Evolutionary conservation across 2,797 vertebrate species (phyloP).

Genomic region (Adelosebastes latens): DNA sequence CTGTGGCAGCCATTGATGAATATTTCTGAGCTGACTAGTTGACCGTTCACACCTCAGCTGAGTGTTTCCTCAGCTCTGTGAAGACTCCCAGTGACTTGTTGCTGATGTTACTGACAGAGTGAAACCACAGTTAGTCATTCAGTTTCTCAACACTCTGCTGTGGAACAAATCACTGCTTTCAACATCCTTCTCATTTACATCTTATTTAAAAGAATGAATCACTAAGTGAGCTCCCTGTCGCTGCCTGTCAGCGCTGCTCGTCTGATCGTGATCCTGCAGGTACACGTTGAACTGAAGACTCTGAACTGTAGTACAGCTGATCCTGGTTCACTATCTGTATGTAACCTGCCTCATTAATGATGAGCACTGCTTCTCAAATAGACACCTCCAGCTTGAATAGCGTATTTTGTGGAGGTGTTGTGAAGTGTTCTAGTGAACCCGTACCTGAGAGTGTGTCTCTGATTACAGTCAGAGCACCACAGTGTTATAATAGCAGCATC

Average conservation of each 20-base stretch:
- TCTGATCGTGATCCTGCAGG: background rate
- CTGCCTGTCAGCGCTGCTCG: background rate
- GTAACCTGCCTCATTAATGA: background rate
- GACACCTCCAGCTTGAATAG: background rate
- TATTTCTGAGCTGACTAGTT: background rate
- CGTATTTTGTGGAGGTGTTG: background rate
- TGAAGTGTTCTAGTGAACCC: background rate
- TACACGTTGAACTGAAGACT: background rate
- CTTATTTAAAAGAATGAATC: conserved; percentile 12
- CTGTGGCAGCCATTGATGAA: background rate
- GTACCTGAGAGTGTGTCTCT: background rate
- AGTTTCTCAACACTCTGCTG: conserved; percentile 29
- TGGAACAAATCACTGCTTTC: conserved; percentile 18
- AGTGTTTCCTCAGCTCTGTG: background rate
- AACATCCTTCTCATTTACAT: background rate
- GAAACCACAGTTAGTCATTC: conserved; percentile 37
- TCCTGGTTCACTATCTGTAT: background rate
- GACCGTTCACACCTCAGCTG: background rate
- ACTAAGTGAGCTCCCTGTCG: background rate
- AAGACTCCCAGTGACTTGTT: background rate
- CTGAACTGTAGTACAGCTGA: background rate
- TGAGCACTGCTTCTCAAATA: background rate
- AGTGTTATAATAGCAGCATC: background rate
- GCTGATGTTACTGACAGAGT: background rate
- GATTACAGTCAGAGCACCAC: background rate